phyloP scores from a whole-genome alignment of 1,140 invertebrate species.

The Pachyrhynchus sulphureomaculatus region DNA sequence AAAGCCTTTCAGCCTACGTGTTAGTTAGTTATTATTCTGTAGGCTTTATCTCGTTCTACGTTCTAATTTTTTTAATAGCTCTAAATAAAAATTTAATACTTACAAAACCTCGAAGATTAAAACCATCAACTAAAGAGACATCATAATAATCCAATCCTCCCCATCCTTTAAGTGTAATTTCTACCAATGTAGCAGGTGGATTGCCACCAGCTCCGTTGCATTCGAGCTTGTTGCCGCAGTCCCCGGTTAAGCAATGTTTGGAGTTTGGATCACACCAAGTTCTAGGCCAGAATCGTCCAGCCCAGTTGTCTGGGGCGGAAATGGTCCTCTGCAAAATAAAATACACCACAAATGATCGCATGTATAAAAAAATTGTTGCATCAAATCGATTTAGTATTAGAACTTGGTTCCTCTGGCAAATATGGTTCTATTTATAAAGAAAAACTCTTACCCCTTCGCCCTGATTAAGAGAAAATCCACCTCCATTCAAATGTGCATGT shows the following conservation, averaged over 20 bases:
- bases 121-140: constrained; percentile 55
- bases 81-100: too few species aligned
- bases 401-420: too few species aligned
- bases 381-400: too few species aligned
- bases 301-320: constrained; percentile 44
- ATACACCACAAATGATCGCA: not conserved
- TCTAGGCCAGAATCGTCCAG: constrained; percentile 51
- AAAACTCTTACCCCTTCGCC: constrained; percentile 29
- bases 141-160: constrained; percentile 53
- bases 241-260: constrained; percentile 51
- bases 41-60: too few species aligned
- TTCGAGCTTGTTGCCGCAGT: constrained; percentile 51
- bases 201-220: constrained; percentile 53
- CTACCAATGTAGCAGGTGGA: constrained; percentile 53
- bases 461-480: constrained; percentile 27
- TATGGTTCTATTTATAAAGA: too few species aligned
- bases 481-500: constrained; percentile 23
- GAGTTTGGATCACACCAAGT: constrained; percentile 48
- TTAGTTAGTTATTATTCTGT: too few species aligned
- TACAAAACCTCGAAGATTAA: constrained; percentile 46
- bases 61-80: too few species aligned
- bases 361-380: not conserved
- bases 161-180: constrained; percentile 51
- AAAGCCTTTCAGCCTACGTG: too few species aligned
- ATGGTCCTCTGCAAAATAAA: constrained; percentile 29